Evolutionary conservation across 2,797 vertebrate species (phyloP).

Genomic region (Calcarius lapponicus): DNA sequence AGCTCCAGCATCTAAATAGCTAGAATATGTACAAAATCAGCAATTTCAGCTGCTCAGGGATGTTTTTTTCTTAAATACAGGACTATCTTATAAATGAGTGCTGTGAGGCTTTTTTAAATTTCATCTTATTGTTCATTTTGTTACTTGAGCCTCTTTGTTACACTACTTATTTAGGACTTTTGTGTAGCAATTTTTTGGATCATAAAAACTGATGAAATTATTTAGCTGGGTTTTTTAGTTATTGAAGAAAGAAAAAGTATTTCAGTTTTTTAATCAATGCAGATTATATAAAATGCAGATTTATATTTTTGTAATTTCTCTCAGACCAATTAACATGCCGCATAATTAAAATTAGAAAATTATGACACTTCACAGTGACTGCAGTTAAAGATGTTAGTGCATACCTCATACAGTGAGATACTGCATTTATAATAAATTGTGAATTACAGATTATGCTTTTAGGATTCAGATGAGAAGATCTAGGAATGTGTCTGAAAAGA

Average conservation of each 20-base stretch:
- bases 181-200: not conserved
- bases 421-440: not conserved
- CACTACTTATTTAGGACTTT: not conserved
- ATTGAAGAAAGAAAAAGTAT: not conserved
- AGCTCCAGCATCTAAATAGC: not conserved
- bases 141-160: not conserved
- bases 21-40: not conserved
- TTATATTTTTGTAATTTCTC: not conserved
- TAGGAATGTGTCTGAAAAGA: not conserved
- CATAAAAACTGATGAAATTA: not conserved
- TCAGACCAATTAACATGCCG: not conserved
- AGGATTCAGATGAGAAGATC: not conserved
- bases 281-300: not conserved
- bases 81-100: not conserved
- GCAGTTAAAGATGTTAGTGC: not conserved
- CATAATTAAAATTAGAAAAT: not conserved
- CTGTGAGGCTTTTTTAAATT: not conserved
- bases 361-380: not conserved
- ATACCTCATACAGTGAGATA: not conserved
- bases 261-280: not conserved
- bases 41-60: not conserved
- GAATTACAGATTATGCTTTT: constrained; percentile 8
- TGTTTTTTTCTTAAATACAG: not conserved
- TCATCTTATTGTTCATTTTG: not conserved
- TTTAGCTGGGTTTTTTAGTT: not conserved